phyloP scores from a whole-genome alignment of 1,140 invertebrate species.

The Agrilus planipennis region DNA sequence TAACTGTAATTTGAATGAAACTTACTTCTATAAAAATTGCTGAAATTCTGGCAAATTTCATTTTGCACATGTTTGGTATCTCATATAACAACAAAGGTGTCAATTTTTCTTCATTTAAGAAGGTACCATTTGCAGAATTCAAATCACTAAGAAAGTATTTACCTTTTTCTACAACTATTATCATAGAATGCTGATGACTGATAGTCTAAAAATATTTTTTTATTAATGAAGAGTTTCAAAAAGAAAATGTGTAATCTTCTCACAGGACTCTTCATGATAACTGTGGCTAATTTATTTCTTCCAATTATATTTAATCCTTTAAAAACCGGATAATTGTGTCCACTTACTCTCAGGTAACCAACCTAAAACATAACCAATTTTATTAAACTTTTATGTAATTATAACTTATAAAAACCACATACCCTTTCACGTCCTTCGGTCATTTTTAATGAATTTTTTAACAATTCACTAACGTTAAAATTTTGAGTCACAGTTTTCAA shows the following conservation, averaged over 20 bases:
- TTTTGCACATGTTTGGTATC: conserved; percentile 13
- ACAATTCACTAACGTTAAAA: too few relatives aligned
- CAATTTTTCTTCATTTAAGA: conserved; percentile 16
- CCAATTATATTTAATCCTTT: conserved; percentile 26
- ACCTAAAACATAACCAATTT: too few relatives aligned
- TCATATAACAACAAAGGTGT: conserved; percentile 20
- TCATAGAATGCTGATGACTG: conserved; percentile 26
- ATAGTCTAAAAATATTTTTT: conserved; percentile 19
- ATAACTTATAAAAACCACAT: too few relatives aligned
- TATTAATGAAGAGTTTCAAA: too few relatives aligned
- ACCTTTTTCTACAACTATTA: conserved; percentile 20
- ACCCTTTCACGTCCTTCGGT: too few relatives aligned
- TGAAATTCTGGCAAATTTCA: conserved; percentile 19
- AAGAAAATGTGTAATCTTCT: conserved; percentile 6
- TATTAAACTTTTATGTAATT: too few relatives aligned
- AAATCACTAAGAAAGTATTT: conserved; percentile 26
- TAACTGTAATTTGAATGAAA: not conserved
- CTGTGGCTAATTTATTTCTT: conserved; percentile 20
- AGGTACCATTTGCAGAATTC: conserved; percentile 26
- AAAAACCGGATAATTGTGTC: conserved; percentile 20
- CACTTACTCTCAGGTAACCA: conserved; percentile 14
- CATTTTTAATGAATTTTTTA: too few relatives aligned
- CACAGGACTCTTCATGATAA: conserved; percentile 25
- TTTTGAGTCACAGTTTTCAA: too few relatives aligned
- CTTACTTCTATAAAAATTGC: not conserved